Percentiles rank a stretch among this genome's conserved stretches.
Conservation (phyloP, 2,888 invertebrate genomes). For the Cerceris ruficornis region DNA sequence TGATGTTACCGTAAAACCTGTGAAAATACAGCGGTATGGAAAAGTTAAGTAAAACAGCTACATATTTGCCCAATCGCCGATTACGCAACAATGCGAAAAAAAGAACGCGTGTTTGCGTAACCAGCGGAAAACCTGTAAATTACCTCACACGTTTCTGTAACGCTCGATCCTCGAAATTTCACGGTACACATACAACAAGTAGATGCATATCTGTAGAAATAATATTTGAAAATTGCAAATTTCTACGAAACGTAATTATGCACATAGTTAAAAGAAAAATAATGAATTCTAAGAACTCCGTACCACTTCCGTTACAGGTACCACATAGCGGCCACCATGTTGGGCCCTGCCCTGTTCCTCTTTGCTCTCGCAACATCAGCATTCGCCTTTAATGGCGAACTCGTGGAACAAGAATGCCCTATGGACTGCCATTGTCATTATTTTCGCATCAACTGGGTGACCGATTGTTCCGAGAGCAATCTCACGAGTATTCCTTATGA, state of each 20-base stretch:
- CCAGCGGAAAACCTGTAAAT: too few relatives aligned
- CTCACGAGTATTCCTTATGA: slow-evolving; percentile 87
- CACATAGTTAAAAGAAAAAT: not conserved
- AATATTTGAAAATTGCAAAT: not conserved
- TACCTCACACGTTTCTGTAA: too few relatives aligned
- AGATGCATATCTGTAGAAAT: too few relatives aligned
- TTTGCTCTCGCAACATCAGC: slow-evolving; percentile 59
- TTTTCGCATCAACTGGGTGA: slow-evolving; percentile 90
- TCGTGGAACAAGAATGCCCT: slow-evolving; percentile 87
- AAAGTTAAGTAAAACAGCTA: too few relatives aligned
- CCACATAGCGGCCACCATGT: slow-evolving; percentile 56
- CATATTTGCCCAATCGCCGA: too few relatives aligned
- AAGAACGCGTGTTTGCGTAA: too few relatives aligned
- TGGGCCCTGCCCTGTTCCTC: slow-evolving; percentile 48
- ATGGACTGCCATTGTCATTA: slow-evolving; percentile 90
- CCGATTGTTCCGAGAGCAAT: slow-evolving; percentile 89
- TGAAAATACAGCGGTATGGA: too few relatives aligned
- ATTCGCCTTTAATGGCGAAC: slow-evolving; percentile 84
- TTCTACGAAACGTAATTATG: not conserved
- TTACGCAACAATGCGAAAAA: too few relatives aligned
- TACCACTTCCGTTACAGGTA: slow-evolving; percentile 35
- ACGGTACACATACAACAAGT: too few relatives aligned
- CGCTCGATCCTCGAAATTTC: too few relatives aligned
- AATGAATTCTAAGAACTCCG: not conserved
- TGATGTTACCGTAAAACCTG: too few relatives aligned